These are phyloP conservation scores for Linyphia triangularis DNA, from an alignment of 2,888 invertebrate genomes.

Conservation along the genomic window DNA sequence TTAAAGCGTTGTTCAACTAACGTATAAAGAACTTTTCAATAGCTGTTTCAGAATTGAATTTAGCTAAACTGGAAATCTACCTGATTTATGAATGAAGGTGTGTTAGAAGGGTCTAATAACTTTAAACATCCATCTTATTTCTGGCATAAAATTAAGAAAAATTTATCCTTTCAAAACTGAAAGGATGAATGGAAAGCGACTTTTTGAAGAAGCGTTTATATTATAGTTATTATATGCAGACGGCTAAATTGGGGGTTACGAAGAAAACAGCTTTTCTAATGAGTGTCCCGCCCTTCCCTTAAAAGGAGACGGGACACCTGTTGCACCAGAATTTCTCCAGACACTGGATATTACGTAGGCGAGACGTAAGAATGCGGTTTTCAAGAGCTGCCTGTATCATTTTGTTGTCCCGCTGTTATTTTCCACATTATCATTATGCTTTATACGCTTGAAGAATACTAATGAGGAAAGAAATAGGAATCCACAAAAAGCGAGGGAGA, in stretches of 20 bases:
- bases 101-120: no score
- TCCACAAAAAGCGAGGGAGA: neutral
- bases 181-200: neutral
- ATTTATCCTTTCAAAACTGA: neutral
- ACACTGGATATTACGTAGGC: slow-evolving; percentile 39
- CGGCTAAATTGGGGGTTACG: neutral
- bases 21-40: no score
- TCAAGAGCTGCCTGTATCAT: neutral
- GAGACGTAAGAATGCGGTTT: slow-evolving; percentile 44
- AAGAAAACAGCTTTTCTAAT: slow-evolving; percentile 1
- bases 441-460: neutral
- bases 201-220: neutral
- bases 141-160: no score
- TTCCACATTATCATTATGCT: neutral
- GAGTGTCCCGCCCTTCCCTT: slow-evolving; percentile 4
- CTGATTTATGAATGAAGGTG: no score
- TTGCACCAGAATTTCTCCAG: slow-evolving; percentile 23
- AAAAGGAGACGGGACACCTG: slow-evolving; percentile 39
- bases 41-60: no score
- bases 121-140: no score
- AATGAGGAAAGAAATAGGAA: neutral
- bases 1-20: no score
- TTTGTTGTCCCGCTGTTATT: neutral
- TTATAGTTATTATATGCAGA: neutral
- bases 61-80: no score